These are phyloP conservation scores for Mormyrus hasselquistii DNA, from an alignment of 2,797 vertebrate species.

Conservation along the genomic window DNA sequence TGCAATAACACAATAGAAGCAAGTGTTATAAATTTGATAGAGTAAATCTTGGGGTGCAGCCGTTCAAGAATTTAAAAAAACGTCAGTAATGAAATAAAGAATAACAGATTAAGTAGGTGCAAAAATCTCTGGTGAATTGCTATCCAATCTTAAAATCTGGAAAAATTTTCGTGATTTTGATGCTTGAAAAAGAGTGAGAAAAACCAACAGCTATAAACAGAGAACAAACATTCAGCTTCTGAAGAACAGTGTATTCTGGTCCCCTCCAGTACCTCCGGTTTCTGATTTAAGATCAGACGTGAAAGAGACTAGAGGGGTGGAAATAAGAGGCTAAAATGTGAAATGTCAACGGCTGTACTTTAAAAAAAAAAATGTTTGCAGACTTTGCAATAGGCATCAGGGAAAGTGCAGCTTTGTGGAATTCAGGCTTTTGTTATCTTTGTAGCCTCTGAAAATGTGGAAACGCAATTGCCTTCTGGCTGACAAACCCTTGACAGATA, in stretches of 20 bases:
- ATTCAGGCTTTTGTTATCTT: conserved; percentile 12
- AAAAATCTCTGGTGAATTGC: background rate
- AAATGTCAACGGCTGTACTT: conserved; percentile 2
- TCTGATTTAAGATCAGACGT: background rate
- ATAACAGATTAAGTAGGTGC: background rate
- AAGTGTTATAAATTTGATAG: background rate
- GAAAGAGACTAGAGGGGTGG: background rate
- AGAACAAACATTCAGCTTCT: background rate
- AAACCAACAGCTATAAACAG: background rate
- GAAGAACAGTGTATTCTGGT: background rate
- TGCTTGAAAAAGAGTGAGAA: background rate
- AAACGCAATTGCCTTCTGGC: background rate
- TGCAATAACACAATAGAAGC: background rate
- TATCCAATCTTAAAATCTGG: background rate
- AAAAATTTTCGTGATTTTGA: background rate
- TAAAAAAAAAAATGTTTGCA: background rate
- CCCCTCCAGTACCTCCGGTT: background rate
- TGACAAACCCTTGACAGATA: background rate
- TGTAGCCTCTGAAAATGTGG: background rate
- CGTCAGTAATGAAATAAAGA: background rate
- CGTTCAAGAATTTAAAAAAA: background rate
- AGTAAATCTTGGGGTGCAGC: background rate
- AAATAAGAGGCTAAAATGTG: background rate
- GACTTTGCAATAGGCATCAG: conserved; percentile 18
- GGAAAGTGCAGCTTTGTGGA: conserved; percentile 21